A percentile compares a stretch with the other conserved stretches of the same genome.
These are phyloP conservation scores for Drosophila subobscura DNA, from an alignment of 1,140 invertebrate genomes.

Conservation along the genomic window DNA sequence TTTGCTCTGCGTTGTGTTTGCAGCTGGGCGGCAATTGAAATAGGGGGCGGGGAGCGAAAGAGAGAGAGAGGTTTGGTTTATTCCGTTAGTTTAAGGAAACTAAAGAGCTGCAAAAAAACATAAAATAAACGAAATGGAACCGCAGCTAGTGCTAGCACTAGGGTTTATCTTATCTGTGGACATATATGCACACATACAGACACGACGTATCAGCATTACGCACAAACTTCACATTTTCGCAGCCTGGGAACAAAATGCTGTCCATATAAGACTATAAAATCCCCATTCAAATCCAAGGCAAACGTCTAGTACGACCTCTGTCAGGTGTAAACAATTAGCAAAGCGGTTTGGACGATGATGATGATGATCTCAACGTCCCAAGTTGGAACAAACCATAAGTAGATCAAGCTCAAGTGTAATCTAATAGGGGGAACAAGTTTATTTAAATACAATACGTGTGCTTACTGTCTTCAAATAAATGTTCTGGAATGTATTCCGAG, in stretches of 20 bases:
- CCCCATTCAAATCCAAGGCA: conserved; percentile 12
- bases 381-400: not conserved
- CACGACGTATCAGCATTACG: conserved; percentile 11
- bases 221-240: conserved; percentile 26
- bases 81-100: conserved; percentile 45
- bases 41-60: not conserved
- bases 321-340: conserved; percentile 57
- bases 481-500: conserved; percentile 27
- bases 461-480: not conserved
- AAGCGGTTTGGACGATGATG: conserved; percentile 10
- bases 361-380: not conserved
- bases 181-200: conserved; percentile 19
- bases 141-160: not conserved
- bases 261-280: conserved; percentile 21
- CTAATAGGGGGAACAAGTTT: conserved; percentile 21
- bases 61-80: conserved; percentile 1
- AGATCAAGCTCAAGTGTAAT: conserved; percentile 7
- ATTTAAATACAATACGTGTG: conserved; percentile 4
- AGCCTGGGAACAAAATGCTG: conserved; percentile 26
- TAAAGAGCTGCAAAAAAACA: conserved; percentile 65
- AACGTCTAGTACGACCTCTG: conserved; percentile 9
- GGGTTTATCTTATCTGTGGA: conserved; percentile 56
- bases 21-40: conserved; percentile 30
- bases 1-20: conserved; percentile 33
- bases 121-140: conserved; percentile 40